Base-by-base conservation (phyloP, 1,140 invertebrate species). In the Eurytemora carolleeae region DNA sequence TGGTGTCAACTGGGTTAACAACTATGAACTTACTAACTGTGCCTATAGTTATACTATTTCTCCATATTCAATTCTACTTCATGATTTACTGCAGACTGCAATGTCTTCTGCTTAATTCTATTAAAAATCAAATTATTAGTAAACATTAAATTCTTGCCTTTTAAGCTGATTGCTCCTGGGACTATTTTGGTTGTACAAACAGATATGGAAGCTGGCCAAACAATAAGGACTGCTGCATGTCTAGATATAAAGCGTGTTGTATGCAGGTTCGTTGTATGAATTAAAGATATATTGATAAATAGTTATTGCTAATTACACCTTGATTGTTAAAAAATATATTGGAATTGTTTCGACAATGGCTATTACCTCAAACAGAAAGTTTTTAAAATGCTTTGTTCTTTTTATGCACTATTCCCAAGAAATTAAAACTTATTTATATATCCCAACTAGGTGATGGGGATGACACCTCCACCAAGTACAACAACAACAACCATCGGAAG, bases 161-260 rank as follows among this genome's bases (percentile, higher is more conserved):
- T 61, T 61, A 22, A 56, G 55, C 23, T 62, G 60, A 62, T 20
- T 62, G 60, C 25, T 22, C 52, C 20, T 62, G 60, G 60, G 60
- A 62, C 25, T 62, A 55, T 25, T 62, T 62, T 25, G 21, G 19
- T n/a, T 62, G 60, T 25, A 62, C 60, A 26, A 55, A 26, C 1
- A 18, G 55, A 21, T 26, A 24, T 61, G 59, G 59, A 18, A 16
- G 21, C 21, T 62, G 52, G 52, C 54, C 60, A 2, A 23, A n/a
- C 21, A 62, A 57, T 22, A 57, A 56, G 53, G 24, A 18, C 2
- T 62, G 60, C 18, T 62, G 60, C 19, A 22, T 58, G 18, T 52
- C 19, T 2, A 22, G 60, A 62, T 62, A 58, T 18, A 54, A 61
- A 18, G 19, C 17, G 16, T 62, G 60, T 20, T 62, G 60, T 24